These are phyloP conservation scores for Chloropsis cyanopogon DNA, from an alignment of 2,113 vertebrate genomes.

Conservation along the genomic window DNA sequence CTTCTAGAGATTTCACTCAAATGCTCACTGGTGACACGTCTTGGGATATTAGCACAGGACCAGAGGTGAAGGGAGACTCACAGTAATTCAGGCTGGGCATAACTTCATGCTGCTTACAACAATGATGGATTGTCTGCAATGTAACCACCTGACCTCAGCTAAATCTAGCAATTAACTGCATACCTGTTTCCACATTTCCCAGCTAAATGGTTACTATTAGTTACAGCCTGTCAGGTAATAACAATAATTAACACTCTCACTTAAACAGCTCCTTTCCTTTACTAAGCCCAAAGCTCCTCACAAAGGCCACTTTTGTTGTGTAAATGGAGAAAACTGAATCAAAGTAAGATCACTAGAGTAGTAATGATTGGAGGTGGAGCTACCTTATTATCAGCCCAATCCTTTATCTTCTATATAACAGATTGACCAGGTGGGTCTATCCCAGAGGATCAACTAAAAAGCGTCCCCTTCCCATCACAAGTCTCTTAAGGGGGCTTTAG, in stretches of 20 bases:
- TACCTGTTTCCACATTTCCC: slow-evolving; percentile 30
- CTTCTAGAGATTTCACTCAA: slow-evolving; percentile 39
- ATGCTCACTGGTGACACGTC: neutral
- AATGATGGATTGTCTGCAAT: slow-evolving; percentile 48
- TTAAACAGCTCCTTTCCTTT: slow-evolving; percentile 2
- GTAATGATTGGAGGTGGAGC: neutral
- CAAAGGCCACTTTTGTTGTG: neutral
- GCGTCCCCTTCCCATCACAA: neutral
- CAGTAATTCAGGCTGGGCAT: neutral
- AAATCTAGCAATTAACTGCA: slow-evolving; percentile 53
- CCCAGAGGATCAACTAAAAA: neutral
- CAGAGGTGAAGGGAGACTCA: neutral
- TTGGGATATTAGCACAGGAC: slow-evolving; percentile 10
- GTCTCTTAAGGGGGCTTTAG: neutral
- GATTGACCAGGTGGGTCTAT: neutral
- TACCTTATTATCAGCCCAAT: neutral
- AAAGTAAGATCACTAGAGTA: neutral
- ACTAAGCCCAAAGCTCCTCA: neutral
- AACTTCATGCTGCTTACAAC: slow-evolving; percentile 41
- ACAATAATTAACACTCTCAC: slow-evolving; percentile 1
- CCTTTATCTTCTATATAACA: neutral
- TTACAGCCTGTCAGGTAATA: neutral
- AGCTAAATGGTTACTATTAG: slow-evolving; percentile 42
- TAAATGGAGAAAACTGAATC: neutral
- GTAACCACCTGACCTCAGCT: slow-evolving; percentile 48